Evolutionary conservation across 1,140 invertebrate genomes (phyloP).

Genomic region (Teleopsis dalmanni): DNA sequence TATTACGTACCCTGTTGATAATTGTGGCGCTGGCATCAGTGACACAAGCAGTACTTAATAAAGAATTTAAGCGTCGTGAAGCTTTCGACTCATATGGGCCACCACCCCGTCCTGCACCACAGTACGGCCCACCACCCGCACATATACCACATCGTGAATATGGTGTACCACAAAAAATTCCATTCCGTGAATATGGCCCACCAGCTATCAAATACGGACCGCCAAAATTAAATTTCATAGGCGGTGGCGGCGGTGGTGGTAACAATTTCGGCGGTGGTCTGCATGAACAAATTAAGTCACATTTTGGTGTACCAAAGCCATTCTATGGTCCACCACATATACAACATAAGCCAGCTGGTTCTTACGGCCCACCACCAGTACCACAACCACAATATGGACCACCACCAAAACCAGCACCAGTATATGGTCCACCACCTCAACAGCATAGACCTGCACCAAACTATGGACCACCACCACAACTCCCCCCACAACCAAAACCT

Average conservation of each 20-base stretch:
- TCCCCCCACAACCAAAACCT: constrained; percentile 41
- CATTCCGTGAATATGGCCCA: constrained; percentile 35
- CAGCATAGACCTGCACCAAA: constrained; percentile 29
- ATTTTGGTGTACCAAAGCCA: constrained; percentile 42
- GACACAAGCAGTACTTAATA: constrained; percentile 24
- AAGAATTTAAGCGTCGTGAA: constrained; percentile 25
- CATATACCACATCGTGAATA: constrained; percentile 42
- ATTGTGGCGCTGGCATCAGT: constrained; percentile 6
- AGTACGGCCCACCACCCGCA: constrained; percentile 42
- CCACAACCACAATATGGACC: constrained; percentile 38
- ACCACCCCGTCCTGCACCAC: constrained; percentile 34
- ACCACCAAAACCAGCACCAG: constrained; percentile 44
- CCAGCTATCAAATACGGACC: constrained; percentile 36
- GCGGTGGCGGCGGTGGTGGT: constrained; percentile 30
- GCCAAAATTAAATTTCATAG: constrained; percentile 33
- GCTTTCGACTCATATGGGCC: constrained; percentile 26
- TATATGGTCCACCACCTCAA: constrained; percentile 44
- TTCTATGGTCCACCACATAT: constrained; percentile 46
- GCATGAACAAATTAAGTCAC: constrained; percentile 37
- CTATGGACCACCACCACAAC: constrained; percentile 40
- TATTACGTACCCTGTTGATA: constrained; percentile 5
- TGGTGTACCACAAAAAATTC: constrained; percentile 37
- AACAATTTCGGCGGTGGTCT: constrained; percentile 11
- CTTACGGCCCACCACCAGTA: constrained; percentile 35
- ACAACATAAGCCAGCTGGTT: constrained; percentile 28